Evolutionary conservation across 1,140 invertebrate genomes (phyloP).

Genomic region (Aphaenogaster rudis): DNA sequence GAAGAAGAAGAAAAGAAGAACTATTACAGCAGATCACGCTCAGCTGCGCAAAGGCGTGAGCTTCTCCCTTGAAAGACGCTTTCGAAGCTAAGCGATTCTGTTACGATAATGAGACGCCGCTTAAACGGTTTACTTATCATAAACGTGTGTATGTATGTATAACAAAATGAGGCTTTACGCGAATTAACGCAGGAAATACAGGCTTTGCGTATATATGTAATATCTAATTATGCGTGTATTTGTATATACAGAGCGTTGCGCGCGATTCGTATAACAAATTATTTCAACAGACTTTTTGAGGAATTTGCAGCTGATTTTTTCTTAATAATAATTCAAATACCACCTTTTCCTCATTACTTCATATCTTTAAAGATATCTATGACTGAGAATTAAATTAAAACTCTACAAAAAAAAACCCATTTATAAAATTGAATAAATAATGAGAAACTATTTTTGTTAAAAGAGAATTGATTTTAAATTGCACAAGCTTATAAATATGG

Average conservation of each 20-base stretch:
- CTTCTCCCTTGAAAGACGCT: slow-evolving; percentile 27
- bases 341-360: neutral
- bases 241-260: slow-evolving; percentile 1
- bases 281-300: neutral
- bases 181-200: slow-evolving; percentile 4
- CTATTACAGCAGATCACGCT: neutral
- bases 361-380: neutral
- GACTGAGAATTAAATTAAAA: neutral
- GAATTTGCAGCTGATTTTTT: neutral
- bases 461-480: neutral
- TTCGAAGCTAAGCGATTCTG: slow-evolving; percentile 32
- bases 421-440: neutral
- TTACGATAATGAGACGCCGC: slow-evolving; percentile 24
- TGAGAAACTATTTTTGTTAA: neutral
- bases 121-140: slow-evolving; percentile 35
- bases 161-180: slow-evolving; percentile 14
- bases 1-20: neutral
- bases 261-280: slow-evolving; percentile 3
- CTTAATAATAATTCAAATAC: neutral
- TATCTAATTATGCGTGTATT: slow-evolving; percentile 14
- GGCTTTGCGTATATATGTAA: neutral
- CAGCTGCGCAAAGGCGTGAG: slow-evolving; percentile 4
- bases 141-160: neutral
- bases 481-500: neutral
- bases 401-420: neutral